These are phyloP conservation scores for Microplitis mediator DNA, from an alignment of 1,140 invertebrate genomes.

Conservation along the genomic window DNA sequence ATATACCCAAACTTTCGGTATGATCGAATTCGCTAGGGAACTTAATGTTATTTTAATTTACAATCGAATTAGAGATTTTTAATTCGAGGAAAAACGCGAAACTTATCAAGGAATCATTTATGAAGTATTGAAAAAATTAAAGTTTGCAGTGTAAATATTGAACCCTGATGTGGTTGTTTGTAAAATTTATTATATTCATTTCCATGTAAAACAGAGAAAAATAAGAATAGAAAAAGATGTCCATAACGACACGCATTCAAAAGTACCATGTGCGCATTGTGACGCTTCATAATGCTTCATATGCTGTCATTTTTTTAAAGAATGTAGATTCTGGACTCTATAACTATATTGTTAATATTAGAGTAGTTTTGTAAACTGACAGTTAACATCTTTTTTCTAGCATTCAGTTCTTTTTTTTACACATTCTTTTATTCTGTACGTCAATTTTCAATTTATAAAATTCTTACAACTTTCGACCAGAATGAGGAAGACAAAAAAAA, in stretches of 20 bases:
- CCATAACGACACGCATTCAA: slow-evolving; percentile 55
- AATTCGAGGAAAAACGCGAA: too few relatives aligned
- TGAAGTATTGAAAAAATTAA: not conserved
- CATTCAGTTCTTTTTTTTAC: too few relatives aligned
- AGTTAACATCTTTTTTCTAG: slow-evolving; percentile 34
- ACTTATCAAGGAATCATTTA: too few relatives aligned
- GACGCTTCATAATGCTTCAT: slow-evolving; percentile 57
- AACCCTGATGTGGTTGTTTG: not conserved
- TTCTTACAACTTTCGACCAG: too few relatives aligned
- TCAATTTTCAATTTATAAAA: too few relatives aligned
- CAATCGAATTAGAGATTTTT: too few relatives aligned
- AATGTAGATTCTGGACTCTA: slow-evolving; percentile 39
- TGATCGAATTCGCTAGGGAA: too few relatives aligned
- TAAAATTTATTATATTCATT: not conserved
- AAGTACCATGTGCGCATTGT: slow-evolving; percentile 58
- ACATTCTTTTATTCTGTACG: too few relatives aligned
- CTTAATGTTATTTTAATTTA: too few relatives aligned
- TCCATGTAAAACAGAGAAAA: slow-evolving; percentile 23
- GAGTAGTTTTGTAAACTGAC: slow-evolving; percentile 36
- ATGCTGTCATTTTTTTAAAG: slow-evolving; percentile 55
- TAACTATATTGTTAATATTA: slow-evolving; percentile 49
- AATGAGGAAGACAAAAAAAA: too few relatives aligned
- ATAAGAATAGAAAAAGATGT: slow-evolving; percentile 15
- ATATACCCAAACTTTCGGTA: too few relatives aligned
- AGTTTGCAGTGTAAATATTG: not conserved